These are phyloP conservation scores for Erynnis tages DNA, from an alignment of 2,888 invertebrate genomes.

Conservation along the genomic window DNA sequence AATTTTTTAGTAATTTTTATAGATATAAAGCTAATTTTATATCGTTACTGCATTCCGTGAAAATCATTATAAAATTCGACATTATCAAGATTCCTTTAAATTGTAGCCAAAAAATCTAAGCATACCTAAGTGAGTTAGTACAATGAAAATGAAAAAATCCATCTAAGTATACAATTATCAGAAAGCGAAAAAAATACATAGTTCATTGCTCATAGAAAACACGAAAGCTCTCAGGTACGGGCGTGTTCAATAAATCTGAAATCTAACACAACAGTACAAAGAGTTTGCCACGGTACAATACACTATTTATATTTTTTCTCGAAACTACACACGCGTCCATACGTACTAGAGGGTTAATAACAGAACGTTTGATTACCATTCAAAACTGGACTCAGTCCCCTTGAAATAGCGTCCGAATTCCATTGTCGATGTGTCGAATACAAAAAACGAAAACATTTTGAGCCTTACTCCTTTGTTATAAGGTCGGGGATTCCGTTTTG, in stretches of 20 bases:
- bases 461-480: neutral
- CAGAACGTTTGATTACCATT: neutral
- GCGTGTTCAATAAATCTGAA: constrained; percentile 1
- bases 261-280: constrained; percentile 4
- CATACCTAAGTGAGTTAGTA: no score
- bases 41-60: neutral
- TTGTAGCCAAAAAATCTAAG: no score
- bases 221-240: neutral
- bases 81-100: no score
- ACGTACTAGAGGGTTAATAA: constrained; percentile 17
- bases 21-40: no score
- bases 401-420: neutral
- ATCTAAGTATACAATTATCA: no score
- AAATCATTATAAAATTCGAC: no score
- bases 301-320: constrained; percentile 23
- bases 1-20: no score
- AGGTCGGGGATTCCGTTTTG: neutral
- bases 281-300: constrained; percentile 5
- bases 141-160: neutral
- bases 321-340: constrained; percentile 9
- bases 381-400: constrained; percentile 10
- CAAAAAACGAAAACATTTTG: constrained; percentile 2
- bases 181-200: neutral
- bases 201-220: neutral
- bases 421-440: neutral